A percentile compares a stretch with the other conserved stretches of the same genome.
Conservation (phyloP, 64 coral and sea anemone genomes). For the Pocillopora damicornis region DNA sequence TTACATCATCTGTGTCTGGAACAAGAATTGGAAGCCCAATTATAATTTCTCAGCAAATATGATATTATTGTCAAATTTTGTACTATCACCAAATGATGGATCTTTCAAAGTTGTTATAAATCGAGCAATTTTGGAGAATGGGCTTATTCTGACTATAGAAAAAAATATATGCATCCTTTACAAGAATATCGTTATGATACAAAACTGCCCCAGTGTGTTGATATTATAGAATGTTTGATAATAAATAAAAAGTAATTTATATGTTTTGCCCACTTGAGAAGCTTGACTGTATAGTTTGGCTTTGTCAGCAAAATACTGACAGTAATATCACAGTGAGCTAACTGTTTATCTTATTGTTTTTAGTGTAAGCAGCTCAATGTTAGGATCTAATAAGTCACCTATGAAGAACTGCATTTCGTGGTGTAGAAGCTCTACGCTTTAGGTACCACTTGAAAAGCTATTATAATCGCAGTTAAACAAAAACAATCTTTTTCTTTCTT, state of each 20-base stretch:
- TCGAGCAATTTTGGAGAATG: too few relatives aligned
- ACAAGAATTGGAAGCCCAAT: too few relatives aligned
- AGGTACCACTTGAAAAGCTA: not conserved
- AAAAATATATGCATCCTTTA: too few relatives aligned
- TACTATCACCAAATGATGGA: too few relatives aligned
- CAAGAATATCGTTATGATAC: too few relatives aligned
- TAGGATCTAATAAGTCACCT: not conserved
- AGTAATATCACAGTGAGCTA: not conserved
- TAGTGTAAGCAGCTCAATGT: conserved; percentile 9
- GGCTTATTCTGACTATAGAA: too few relatives aligned
- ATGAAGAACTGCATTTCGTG: not conserved
- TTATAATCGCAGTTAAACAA: not conserved
- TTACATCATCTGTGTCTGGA: too few relatives aligned
- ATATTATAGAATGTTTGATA: not conserved
- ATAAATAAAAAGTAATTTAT: not conserved
- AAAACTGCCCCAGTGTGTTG: too few relatives aligned
- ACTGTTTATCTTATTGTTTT: not conserved
- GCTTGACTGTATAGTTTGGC: not conserved
- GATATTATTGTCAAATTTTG: too few relatives aligned
- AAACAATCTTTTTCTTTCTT: not conserved
- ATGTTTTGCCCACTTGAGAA: not conserved
- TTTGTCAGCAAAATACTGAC: not conserved
- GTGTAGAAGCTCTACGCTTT: not conserved
- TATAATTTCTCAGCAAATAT: too few relatives aligned
- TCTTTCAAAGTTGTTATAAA: too few relatives aligned